Evolutionary conservation across 2,888 invertebrate species (phyloP), one percentile per base, ranked within the genome.

Genomic region (Agrilus biguttatus): DNA sequence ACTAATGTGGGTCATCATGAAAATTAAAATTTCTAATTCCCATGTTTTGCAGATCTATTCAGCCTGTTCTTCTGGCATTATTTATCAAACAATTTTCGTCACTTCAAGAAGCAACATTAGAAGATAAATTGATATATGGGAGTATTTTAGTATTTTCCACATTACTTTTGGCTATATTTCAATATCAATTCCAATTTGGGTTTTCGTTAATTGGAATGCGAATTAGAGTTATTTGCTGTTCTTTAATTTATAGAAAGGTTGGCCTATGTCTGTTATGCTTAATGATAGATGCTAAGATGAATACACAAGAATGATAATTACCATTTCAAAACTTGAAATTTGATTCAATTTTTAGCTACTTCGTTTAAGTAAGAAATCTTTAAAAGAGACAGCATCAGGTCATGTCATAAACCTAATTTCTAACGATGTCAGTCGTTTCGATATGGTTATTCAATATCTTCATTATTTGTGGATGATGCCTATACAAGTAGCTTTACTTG

Each of bases 401-500:
- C 81, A 87, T 63, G 78, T 90, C 49, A 78, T 89, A 37, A 89
- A 89, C 60, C 63, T 90, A 42, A 70, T 90, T 65, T 84, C 88
- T 0, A 89, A 88, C 55, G 90, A 90, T 58, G 85, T 88, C 2
- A 79, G 77, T 52, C 73, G 86, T 46, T 86, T 89, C 59, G 89
- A 89, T 58, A 62, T 78, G 61, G 74, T 79, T 14, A 71, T 78
- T 17, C 52, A 78, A 34, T 76, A 77, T 54, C 62, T 87, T 12
- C 83, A 87, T 62, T 85, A 79, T 57, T 57, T 87, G 33, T 85
- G 87, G 84, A 75, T 87, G 42, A 79, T 83, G 64, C 88, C 88
- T 0, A 68, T 86, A 14, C 80, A 84, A 56, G 75, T 79, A 3
- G 67, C 75, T 0, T 71, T 82, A 19, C 71, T 77, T 8, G 66